Conservation (phyloP, 2,797 vertebrate species). For the Bufotes viridis region DNA sequence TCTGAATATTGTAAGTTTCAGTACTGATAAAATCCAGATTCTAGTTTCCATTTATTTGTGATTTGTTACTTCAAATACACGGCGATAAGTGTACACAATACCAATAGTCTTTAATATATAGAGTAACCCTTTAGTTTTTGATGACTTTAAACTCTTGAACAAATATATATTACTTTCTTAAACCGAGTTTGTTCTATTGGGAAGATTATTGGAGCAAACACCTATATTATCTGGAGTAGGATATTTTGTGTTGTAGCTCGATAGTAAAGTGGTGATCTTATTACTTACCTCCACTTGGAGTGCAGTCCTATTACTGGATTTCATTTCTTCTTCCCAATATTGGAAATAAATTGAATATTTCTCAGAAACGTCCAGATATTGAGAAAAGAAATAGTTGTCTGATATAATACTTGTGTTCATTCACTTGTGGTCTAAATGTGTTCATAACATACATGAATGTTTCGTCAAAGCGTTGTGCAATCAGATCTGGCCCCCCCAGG, state of each 20-base stretch:
- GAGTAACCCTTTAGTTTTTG: not conserved
- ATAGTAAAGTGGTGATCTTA: conserved; percentile 6
- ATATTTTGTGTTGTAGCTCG: not conserved
- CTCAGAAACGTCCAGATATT: not conserved
- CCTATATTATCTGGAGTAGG: not conserved
- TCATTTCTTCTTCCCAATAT: conserved; percentile 29
- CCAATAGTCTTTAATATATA: not conserved
- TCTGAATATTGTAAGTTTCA: not conserved
- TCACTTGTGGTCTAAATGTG: conserved; percentile 16
- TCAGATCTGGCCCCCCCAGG: not conserved
- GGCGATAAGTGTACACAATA: not conserved
- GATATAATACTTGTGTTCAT: not conserved
- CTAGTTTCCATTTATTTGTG: not conserved
- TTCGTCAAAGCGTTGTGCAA: not conserved
- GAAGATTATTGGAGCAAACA: not conserved
- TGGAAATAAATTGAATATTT: conserved; percentile 1
- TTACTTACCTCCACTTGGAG: not conserved
- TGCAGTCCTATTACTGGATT: conserved; percentile 28
- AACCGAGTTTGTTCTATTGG: not conserved
- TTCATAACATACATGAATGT: not conserved
- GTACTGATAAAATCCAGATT: not conserved
- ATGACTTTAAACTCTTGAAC: not conserved
- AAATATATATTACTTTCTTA: not conserved
- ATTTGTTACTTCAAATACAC: not conserved
- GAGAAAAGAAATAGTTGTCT: not conserved